These are phyloP conservation scores for Ophiodon elongatus DNA, from an alignment of 2,113 vertebrate species.

Conservation along the genomic window DNA sequence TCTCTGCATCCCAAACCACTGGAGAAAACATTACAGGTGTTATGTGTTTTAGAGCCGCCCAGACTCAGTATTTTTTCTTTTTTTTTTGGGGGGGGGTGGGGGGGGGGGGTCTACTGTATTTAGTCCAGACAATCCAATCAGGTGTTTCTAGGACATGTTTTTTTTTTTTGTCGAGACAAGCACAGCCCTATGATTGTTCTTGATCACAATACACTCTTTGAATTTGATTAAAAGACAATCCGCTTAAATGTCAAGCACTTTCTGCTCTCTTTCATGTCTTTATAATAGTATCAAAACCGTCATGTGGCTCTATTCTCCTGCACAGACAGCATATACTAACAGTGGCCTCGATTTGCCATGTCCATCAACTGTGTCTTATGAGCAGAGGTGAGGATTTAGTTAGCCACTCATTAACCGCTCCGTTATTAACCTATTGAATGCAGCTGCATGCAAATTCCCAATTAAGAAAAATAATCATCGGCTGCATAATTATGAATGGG, in stretches of 20 bases:
- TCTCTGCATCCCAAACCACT: background rate
- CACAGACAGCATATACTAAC: conserved; percentile 3
- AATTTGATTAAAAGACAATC: conserved; percentile 52
- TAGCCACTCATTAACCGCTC: background rate
- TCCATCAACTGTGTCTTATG: background rate
- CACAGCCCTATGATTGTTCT: background rate
- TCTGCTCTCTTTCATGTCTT: background rate
- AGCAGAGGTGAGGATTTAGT: conserved; percentile 14
- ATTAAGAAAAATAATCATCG: conserved; percentile 47
- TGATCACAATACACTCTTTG: conserved; percentile 30
- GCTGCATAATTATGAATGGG: conserved; percentile 35
- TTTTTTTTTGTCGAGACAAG: conserved; percentile 12
- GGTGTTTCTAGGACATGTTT: background rate
- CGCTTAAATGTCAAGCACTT: conserved; percentile 52
- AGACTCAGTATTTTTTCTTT: background rate
- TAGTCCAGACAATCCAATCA: conserved; percentile 19
- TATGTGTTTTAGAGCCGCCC: background rate
- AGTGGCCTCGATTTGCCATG: conserved; percentile 26
- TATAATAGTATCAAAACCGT: conserved; percentile 45
- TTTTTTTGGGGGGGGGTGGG: no score
- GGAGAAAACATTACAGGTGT: background rate
- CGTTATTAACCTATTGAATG: conserved; percentile 35
- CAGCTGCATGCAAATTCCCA: conserved; percentile 44
- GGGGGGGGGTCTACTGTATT: background rate
- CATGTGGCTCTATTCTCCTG: conserved; percentile 1